Evolutionary conservation across 2,888 invertebrate genomes (phyloP).

Genomic region (Acrocyrtus sp.): DNA sequence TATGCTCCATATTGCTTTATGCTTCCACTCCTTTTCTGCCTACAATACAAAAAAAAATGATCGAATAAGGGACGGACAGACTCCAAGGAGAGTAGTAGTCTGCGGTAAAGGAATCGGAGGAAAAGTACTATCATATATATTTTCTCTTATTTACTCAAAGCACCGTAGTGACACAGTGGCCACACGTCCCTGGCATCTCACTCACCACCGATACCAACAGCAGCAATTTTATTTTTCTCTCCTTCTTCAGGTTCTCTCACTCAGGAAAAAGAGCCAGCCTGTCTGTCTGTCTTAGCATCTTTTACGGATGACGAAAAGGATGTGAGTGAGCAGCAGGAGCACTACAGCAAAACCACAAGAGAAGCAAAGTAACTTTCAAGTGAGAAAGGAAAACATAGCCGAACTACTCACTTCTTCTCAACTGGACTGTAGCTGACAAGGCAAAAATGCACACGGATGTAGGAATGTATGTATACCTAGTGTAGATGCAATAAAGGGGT

Average conservation of each 20-base stretch:
- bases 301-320: neutral
- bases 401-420: neutral
- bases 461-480: neutral
- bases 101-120: slow-evolving; percentile 10
- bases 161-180: slow-evolving; percentile 33
- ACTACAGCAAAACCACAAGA: slow-evolving; percentile 1
- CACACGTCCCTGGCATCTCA: slow-evolving; percentile 40
- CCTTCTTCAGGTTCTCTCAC: slow-evolving; percentile 17
- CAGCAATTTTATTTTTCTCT: slow-evolving; percentile 28
- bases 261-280: slow-evolving; percentile 40
- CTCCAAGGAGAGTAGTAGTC: no score
- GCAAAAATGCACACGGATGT: neutral
- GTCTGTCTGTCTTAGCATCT: slow-evolving; percentile 37
- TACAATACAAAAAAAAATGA: no score
- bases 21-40: no score
- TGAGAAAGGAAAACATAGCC: neutral
- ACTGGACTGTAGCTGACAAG: neutral
- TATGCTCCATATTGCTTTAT: no score
- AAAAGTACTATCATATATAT: slow-evolving; percentile 7
- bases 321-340: slow-evolving; percentile 2
- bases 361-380: no score
- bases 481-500: neutral
- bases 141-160: slow-evolving; percentile 24
- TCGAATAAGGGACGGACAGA: no score
- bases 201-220: slow-evolving; percentile 24